Evolutionary conservation across 2,888 invertebrate species (phyloP), one percentile per base, ranked within the genome.

Genomic region (Kryphioiulus occultus): DNA sequence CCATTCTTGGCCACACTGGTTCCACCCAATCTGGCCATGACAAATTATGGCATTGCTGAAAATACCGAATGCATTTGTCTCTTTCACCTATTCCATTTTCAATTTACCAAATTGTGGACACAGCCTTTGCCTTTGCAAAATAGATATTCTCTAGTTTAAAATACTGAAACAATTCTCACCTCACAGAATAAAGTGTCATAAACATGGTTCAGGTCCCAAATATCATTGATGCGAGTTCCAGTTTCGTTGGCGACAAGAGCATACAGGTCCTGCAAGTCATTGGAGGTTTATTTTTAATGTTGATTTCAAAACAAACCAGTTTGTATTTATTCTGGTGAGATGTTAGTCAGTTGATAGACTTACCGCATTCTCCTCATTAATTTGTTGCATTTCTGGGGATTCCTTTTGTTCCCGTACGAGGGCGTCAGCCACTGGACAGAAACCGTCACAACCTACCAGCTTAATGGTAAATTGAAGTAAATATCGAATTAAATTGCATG

Each of bases 171-270:
- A 10, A 1, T 68, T 83, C 87, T 87, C 42, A 87, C 87, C 12
- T 87, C 87, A 83, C 68, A 78, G n/a, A 87, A 39, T 35, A 87
- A n/a, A 3, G 87, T 32, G 30, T 87, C 87, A 44, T 87, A 42
- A 19, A 87, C 39, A 2, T 17, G 4, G 9, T 39, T n/a, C 4
- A 78, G n/a, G n/a, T 19, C 15, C 30, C 83, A 78, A 30, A 87
- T 44, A 30, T 87, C 82, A 9, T 39, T 10, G 12, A 87, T 83
- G 17, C n/a, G 12, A 12, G 22, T 35, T 22, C 83, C 87, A 10
- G 87, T 87, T 26, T 87, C 1, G 30, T 87, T 87, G 22, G 83
- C 83, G 19, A 87, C 42, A 0, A 35, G n/a, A 26, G 32, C 82
- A 32, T 26, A 87, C 2, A 87, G 87, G 15, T 82, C 78, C 87